Evolutionary conservation across 2,113 vertebrate genomes (phyloP).

Genomic region (Tiliqua scincoides): DNA sequence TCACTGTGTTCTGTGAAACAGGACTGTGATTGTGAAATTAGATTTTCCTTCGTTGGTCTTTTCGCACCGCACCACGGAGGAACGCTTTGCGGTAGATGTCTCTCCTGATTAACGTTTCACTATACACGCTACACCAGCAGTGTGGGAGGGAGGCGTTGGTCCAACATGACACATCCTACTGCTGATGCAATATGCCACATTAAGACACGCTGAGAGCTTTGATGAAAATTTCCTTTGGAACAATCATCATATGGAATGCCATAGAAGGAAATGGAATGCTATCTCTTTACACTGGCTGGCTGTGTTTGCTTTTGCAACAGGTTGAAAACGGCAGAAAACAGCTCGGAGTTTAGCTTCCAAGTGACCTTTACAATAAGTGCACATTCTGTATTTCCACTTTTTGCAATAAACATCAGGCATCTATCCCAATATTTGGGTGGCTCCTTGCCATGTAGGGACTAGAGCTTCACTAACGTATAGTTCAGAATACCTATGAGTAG

Average conservation of each 20-base stretch:
- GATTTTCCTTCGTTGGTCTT: not conserved
- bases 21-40: not conserved
- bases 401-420: conserved; percentile 22
- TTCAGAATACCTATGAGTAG: conserved; percentile 15
- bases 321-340: conserved; percentile 38
- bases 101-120: conserved; percentile 21
- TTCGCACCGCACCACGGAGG: not conserved
- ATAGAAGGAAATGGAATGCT: conserved; percentile 33
- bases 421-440: conserved; percentile 13
- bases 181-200: conserved; percentile 38
- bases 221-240: conserved; percentile 34
- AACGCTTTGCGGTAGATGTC: not conserved
- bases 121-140: conserved; percentile 11
- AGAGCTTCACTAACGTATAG: conserved; percentile 16
- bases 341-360: conserved; percentile 34
- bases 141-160: conserved; percentile 34
- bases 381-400: conserved; percentile 35
- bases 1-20: not conserved
- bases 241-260: conserved; percentile 14
- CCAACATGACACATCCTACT: conserved; percentile 43
- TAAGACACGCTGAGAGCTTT: conserved; percentile 36
- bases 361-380: conserved; percentile 40
- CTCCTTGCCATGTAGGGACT: conserved; percentile 24
- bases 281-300: conserved; percentile 29
- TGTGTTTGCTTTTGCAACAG: conserved; percentile 41